phyloP scores from a whole-genome alignment of 2,888 invertebrate species.

The Ganaspis brasiliensis region DNA sequence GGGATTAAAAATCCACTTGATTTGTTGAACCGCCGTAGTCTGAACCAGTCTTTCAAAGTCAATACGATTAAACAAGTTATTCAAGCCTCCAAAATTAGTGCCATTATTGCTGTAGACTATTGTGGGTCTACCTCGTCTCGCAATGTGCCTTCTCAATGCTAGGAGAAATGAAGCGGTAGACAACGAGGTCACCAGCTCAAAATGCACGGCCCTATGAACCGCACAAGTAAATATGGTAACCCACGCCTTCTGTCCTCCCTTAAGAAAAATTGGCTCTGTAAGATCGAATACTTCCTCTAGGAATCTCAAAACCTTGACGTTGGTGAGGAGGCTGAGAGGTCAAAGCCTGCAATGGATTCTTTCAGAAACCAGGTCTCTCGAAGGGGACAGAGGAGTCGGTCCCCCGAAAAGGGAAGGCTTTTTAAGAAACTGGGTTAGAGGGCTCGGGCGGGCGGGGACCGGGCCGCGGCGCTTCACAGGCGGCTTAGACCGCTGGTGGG shows the following conservation, averaged over 20 bases:
- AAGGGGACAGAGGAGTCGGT: no score
- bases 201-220: slow-evolving; percentile 29
- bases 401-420: no score
- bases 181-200: slow-evolving; percentile 18
- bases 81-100: slow-evolving; percentile 40
- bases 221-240: slow-evolving; percentile 31
- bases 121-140: slow-evolving; percentile 64
- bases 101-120: slow-evolving; percentile 45
- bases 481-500: no score
- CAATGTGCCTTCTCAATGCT: slow-evolving; percentile 23
- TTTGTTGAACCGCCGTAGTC: background rate
- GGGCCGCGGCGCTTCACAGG: no score
- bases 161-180: slow-evolving; percentile 20
- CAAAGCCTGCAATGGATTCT: no score
- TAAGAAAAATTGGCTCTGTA: slow-evolving; percentile 61
- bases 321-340: no score
- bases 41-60: slow-evolving; percentile 18
- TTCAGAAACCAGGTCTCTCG: no score
- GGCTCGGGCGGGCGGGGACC: no score
- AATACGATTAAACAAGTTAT: slow-evolving; percentile 27
- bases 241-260: slow-evolving; percentile 9
- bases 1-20: slow-evolving; percentile 47
- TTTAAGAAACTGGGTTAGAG: no score
- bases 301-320: slow-evolving; percentile 52
- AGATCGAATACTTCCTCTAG: slow-evolving; percentile 70